A percentile compares a stretch with the other conserved stretches of the same genome.
Conservation (phyloP, 2,113 vertebrate species). For the Eudyptes chrysolophus region DNA sequence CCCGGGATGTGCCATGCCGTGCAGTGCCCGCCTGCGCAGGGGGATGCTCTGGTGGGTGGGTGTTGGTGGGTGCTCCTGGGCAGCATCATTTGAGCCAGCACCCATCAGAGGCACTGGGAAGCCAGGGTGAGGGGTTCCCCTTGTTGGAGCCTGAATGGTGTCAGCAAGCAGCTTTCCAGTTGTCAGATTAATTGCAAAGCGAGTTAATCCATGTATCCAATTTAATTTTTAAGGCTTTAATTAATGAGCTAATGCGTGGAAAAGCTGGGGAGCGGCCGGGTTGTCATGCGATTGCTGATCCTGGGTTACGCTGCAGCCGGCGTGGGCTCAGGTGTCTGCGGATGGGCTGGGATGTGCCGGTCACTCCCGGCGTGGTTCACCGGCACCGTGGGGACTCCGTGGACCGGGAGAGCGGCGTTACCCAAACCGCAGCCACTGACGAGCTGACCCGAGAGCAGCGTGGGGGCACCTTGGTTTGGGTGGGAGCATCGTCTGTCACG, state of each 20-base stretch:
- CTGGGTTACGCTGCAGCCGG: not conserved
- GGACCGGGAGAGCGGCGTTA: fast-evolving
- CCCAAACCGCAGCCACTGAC: not conserved
- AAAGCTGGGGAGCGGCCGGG: not conserved
- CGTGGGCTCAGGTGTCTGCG: fast-evolving
- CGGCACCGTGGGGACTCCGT: fast-evolving
- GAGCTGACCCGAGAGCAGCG: not conserved
- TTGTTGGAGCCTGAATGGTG: not conserved
- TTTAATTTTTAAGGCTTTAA: constrained; percentile 3
- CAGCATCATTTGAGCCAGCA: not conserved
- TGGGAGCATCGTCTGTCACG: not conserved
- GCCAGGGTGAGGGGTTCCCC: not conserved
- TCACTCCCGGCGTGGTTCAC: fast-evolving
- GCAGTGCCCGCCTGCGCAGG: fast-evolving
- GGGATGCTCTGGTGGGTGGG: not conserved
- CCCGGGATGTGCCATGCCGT: fast-evolving
- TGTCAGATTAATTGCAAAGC: not conserved
- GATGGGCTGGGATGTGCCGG: not conserved
- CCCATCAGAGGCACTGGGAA: not conserved
- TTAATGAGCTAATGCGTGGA: not conserved
- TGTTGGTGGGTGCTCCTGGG: not conserved
- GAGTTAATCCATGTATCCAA: constrained; percentile 4
- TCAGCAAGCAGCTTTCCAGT: not conserved
- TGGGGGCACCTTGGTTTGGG: fast-evolving
- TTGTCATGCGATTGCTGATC: fast-evolving